Base-by-base conservation (phyloP, 1,140 invertebrate genomes). In the Drosophila murphyi region DNA sequence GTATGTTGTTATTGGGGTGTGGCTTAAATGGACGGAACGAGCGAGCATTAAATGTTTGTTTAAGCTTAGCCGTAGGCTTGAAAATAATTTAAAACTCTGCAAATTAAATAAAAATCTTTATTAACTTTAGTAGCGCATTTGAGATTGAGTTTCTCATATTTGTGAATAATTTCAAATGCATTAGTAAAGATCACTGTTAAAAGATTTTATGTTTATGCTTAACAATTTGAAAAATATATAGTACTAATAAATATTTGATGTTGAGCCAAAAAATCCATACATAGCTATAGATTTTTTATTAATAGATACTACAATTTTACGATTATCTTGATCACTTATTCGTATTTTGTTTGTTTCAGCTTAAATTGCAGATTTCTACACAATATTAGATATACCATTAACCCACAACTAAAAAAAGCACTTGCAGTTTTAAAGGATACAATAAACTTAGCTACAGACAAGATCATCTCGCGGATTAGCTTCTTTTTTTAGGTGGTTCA, bases 381-480 rank as follows among this genome's bases (percentile, higher is more conserved):
- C 12, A n/a, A 43, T 43, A 4, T 43, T 6, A 10, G n/a, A n/a
- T 41, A 3, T 10, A 41, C 2, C 39, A 10, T 39, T 39, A 41
- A 10, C 8, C 12, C 57, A 28, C 43, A 47, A 7, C 6, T 12
- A 35, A 45, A 8, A 8, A 35, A 47, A 47, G 47, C 57, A 60
- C 57, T 34, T 60, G 32, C 47, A 20, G 2, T 7, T 12, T 45
- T 3, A 43, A 39, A 29, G 68, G 37, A 63, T 28, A 28, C 20
- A 28, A 37, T 63, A 47, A 63, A 63, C 54, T 39, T 31, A 34
- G 52, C 6, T 55, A 7, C 4, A 35, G 45, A 56, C 41, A 12
- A 41, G 41, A 57, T 67, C n/a, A 48, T 28, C 28, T 41, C 20
- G 34, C 35, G 32, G 37, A 47, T 50, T 28, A 68, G 10, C 50